phyloP scores from a whole-genome alignment of 2,888 invertebrate species.

The Copidosoma aretas region DNA sequence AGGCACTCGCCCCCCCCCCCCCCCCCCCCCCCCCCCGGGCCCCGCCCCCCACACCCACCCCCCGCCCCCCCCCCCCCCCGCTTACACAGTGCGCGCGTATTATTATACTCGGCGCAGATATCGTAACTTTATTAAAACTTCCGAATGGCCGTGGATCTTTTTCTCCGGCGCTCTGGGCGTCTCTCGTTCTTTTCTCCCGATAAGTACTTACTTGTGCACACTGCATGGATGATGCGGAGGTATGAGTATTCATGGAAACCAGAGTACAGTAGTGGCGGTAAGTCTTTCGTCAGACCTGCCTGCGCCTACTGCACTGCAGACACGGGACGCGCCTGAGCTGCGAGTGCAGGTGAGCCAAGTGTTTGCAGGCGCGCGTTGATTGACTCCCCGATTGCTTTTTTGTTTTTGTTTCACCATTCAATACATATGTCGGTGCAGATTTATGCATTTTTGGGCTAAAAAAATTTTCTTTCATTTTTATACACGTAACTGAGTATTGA shows the following conservation, averaged over 20 bases:
- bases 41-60: slow-evolving; percentile 44
- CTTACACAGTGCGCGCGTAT: slow-evolving; percentile 35
- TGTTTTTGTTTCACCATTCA: too few species aligned
- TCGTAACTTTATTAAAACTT: slow-evolving; percentile 63
- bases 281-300: neutral
- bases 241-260: slow-evolving; percentile 17
- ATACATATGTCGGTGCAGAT: too few species aligned
- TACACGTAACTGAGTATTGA: too few species aligned
- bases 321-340: neutral
- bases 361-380: neutral
- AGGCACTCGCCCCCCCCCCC: slow-evolving; percentile 41
- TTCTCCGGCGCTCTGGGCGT: slow-evolving; percentile 48
- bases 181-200: slow-evolving; percentile 16
- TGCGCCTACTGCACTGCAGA: slow-evolving; percentile 44
- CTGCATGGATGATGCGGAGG: too few species aligned
- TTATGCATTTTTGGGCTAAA: too few species aligned
- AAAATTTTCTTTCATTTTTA: too few species aligned
- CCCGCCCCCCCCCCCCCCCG: slow-evolving; percentile 39
- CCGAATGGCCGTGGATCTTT: slow-evolving; percentile 59
- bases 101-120: slow-evolving; percentile 48
- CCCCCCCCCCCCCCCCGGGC: neutral
- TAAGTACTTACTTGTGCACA: neutral
- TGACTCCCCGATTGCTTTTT: too few species aligned
- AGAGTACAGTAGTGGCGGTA: neutral
- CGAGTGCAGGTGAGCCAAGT: neutral